Percentiles rank a stretch among this genome's conserved stretches.
These are phyloP conservation scores for Drosophila buzzatii DNA, from an alignment of 2,888 invertebrate genomes.

Conservation along the genomic window DNA sequence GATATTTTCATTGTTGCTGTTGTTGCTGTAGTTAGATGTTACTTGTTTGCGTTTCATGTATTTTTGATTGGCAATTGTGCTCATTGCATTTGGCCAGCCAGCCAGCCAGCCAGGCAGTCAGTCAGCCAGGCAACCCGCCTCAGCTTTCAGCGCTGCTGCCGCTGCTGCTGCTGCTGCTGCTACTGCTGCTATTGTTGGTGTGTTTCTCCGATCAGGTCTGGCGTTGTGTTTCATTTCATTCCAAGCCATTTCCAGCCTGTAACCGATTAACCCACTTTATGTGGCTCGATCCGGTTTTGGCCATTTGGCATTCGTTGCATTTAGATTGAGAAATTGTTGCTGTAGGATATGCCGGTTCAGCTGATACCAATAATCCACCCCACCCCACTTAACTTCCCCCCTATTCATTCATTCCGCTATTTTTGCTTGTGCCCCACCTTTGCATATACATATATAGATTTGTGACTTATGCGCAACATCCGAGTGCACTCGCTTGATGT, in stretches of 20 bases:
- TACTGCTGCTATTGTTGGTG: conserved; percentile 20
- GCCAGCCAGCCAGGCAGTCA: conserved; percentile 7
- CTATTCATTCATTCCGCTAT: neutral
- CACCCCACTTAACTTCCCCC: neutral
- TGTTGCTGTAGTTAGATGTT: conserved; percentile 7
- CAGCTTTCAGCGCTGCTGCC: conserved; percentile 49
- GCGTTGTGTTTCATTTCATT: conserved; percentile 43
- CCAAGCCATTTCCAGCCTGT: conserved; percentile 64
- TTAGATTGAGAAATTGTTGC: conserved; percentile 44
- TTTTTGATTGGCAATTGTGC: conserved; percentile 68
- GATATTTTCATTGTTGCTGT: conserved; percentile 9
- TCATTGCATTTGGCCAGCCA: conserved; percentile 54
- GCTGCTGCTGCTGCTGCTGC: conserved; percentile 10
- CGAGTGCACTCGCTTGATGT: conserved; percentile 14
- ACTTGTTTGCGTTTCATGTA: conserved; percentile 27
- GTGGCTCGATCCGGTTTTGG: conserved; percentile 52
- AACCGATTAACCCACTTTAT: conserved; percentile 74
- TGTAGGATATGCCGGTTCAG: conserved; percentile 47
- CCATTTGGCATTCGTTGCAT: conserved; percentile 36
- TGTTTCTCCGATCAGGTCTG: conserved; percentile 32
- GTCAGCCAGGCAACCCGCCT: conserved; percentile 18
- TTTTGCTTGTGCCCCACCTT: neutral
- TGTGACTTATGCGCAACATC: conserved; percentile 9
- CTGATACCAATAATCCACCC: neutral
- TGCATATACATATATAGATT: conserved; percentile 5